These are phyloP conservation scores for Moxostoma hubbsi DNA, from an alignment of 2,797 vertebrate genomes.

Conservation along the genomic window DNA sequence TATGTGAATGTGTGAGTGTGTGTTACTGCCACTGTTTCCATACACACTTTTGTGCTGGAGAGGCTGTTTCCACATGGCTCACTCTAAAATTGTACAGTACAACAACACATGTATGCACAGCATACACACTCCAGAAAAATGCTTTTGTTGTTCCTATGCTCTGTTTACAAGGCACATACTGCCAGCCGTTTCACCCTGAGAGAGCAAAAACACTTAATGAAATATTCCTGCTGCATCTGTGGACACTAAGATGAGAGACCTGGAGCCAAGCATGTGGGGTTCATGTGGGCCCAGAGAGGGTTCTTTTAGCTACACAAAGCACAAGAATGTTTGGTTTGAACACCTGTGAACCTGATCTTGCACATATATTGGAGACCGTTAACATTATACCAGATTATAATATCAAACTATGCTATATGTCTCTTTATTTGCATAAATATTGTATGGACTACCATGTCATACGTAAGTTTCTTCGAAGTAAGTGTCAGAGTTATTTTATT, in stretches of 20 bases:
- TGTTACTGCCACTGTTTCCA: slow-evolving; percentile 17
- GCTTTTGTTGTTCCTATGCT: slow-evolving; percentile 45
- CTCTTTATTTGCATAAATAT: too few species aligned
- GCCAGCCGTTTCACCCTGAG: slow-evolving; percentile 40
- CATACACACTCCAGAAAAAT: slow-evolving; percentile 23
- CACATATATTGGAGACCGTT: too few species aligned
- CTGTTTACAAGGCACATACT: slow-evolving; percentile 44
- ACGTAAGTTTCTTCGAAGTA: too few species aligned
- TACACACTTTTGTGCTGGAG: slow-evolving; percentile 21
- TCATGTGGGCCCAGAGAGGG: neutral
- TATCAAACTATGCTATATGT: too few species aligned
- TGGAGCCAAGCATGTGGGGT: slow-evolving; percentile 26
- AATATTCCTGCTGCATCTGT: slow-evolving; percentile 51
- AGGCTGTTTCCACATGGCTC: slow-evolving; percentile 22
- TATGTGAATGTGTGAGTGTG: neutral
- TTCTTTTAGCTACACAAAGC: slow-evolving; percentile 10
- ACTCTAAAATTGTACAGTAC: slow-evolving; percentile 23
- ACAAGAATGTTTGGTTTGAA: neutral
- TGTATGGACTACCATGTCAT: too few species aligned
- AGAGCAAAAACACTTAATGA: slow-evolving; percentile 49
- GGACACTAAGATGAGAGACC: slow-evolving; percentile 31
- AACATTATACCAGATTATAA: too few species aligned
- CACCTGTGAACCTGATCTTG: neutral
- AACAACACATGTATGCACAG: slow-evolving; percentile 10
- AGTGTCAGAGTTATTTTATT: too few species aligned